Conservation (phyloP, 1,140 invertebrate genomes). For the Dreissena rostriformis region DNA sequence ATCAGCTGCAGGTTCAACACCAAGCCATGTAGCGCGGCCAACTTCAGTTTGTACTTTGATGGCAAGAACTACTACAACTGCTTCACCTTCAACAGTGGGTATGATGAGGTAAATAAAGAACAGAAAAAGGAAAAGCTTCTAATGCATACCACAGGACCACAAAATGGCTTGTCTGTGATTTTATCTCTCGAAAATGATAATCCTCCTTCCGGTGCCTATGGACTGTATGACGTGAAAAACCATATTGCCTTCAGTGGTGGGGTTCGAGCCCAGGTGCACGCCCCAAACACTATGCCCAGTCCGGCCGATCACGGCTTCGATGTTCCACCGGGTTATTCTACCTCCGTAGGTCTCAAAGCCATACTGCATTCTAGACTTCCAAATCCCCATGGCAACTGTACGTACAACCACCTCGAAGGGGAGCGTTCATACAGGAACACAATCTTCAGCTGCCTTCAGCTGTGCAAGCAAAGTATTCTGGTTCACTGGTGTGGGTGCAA, state of each 20-base stretch:
- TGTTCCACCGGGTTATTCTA: conserved; percentile 77
- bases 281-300: conserved; percentile 80
- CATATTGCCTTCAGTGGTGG: conserved; percentile 78
- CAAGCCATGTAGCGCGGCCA: conserved; percentile 65
- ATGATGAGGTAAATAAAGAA: conserved; percentile 56
- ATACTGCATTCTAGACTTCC: conserved; percentile 69
- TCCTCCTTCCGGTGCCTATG: conserved; percentile 71
- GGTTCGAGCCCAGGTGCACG: conserved; percentile 80
- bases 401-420: conserved; percentile 60
- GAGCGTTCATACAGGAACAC: conserved; percentile 71
- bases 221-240: conserved; percentile 74
- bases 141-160: conserved; percentile 76
- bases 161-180: conserved; percentile 75
- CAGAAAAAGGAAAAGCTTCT: conserved; percentile 62
- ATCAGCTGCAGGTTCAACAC: conserved; percentile 75
- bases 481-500: conserved; percentile 72
- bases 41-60: conserved; percentile 74
- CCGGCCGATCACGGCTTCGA: conserved; percentile 79
- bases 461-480: conserved; percentile 75
- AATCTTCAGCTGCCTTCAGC: conserved; percentile 74
- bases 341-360: conserved; percentile 76
- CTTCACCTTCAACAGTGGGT: conserved; percentile 76
- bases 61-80: conserved; percentile 78
- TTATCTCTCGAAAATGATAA: conserved; percentile 77
- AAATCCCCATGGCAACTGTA: conserved; percentile 76